Conservation (phyloP, 2,797 vertebrate genomes). For the Acestrorhynchus altus region DNA sequence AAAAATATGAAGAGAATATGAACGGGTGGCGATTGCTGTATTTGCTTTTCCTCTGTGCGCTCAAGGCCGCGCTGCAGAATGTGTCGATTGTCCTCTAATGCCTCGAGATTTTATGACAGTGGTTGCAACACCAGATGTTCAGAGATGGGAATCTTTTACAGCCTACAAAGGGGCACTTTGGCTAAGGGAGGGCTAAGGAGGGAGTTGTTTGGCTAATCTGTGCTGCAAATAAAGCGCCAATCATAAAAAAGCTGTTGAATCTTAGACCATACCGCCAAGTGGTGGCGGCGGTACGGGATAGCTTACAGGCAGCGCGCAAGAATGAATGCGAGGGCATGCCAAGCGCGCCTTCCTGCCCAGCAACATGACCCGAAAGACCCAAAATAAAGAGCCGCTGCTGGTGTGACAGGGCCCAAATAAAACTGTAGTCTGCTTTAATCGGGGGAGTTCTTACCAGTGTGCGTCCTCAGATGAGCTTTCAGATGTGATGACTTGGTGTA, state of each 20-base stretch:
- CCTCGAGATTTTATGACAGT: neutral
- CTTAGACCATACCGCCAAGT: slow-evolving; percentile 63
- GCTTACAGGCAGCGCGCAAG: slow-evolving; percentile 64
- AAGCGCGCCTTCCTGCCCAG: slow-evolving; percentile 79
- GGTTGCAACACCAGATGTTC: slow-evolving; percentile 19
- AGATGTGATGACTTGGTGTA: slow-evolving; percentile 99
- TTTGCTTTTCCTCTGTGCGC: slow-evolving; percentile 8
- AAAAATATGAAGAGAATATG: slow-evolving; percentile 16
- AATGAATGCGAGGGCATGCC: slow-evolving; percentile 74
- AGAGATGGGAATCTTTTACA: neutral
- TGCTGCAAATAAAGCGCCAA: neutral
- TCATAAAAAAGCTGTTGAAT: slow-evolving; percentile 62
- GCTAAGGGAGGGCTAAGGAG: neutral
- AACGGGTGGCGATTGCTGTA: slow-evolving; percentile 23
- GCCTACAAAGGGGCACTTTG: neutral
- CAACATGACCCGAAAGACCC: slow-evolving; percentile 73
- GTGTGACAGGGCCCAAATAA: slow-evolving; percentile 61
- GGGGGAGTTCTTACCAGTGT: slow-evolving; percentile 88
- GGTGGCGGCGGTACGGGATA: slow-evolving; percentile 70
- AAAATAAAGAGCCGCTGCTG: slow-evolving; percentile 69
- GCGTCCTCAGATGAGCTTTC: slow-evolving; percentile 99
- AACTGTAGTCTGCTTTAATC: slow-evolving; percentile 43
- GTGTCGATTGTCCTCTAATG: neutral
- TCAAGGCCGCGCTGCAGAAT: slow-evolving; percentile 33
- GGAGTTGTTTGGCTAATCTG: neutral